Evolutionary conservation across 2,888 invertebrate genomes (phyloP).

Genomic region (Eugnorisma glareosa): DNA sequence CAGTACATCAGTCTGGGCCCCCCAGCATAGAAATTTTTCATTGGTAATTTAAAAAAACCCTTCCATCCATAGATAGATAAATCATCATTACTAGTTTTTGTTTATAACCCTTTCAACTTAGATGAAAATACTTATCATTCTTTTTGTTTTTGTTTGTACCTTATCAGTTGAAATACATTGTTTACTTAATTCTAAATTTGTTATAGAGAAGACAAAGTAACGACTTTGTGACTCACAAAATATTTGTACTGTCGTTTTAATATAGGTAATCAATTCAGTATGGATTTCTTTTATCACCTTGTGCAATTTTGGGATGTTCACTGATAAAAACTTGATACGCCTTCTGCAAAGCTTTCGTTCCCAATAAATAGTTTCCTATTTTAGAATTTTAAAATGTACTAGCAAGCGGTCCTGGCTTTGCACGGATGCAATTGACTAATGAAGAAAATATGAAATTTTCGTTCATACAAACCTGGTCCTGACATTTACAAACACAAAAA

Average conservation of each 20-base stretch:
- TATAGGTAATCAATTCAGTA: constrained; percentile 20
- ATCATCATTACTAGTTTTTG: not conserved
- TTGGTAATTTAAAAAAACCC: no score
- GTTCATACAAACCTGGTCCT: no score
- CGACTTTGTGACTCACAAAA: not conserved
- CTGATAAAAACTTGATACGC: constrained; percentile 3
- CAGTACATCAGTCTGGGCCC: no score
- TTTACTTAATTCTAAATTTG: not conserved
- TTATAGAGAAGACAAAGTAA: constrained; percentile 3
- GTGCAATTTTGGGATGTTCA: not conserved
- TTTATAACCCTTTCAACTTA: not conserved
- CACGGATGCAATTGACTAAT: no score
- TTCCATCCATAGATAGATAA: no score
- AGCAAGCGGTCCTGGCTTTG: no score
- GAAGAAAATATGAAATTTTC: no score
- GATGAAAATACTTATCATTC: not conserved
- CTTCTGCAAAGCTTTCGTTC: not conserved
- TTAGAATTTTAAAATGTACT: not conserved
- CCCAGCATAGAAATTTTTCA: no score
- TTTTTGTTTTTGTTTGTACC: not conserved
- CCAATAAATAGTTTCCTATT: not conserved
- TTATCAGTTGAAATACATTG: constrained; percentile 4
- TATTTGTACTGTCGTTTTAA: constrained; percentile 8
- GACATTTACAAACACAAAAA: not conserved
- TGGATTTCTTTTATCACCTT: constrained; percentile 21